Conservation (phyloP, 2,113 vertebrate species). For the Pipra filicauda region DNA sequence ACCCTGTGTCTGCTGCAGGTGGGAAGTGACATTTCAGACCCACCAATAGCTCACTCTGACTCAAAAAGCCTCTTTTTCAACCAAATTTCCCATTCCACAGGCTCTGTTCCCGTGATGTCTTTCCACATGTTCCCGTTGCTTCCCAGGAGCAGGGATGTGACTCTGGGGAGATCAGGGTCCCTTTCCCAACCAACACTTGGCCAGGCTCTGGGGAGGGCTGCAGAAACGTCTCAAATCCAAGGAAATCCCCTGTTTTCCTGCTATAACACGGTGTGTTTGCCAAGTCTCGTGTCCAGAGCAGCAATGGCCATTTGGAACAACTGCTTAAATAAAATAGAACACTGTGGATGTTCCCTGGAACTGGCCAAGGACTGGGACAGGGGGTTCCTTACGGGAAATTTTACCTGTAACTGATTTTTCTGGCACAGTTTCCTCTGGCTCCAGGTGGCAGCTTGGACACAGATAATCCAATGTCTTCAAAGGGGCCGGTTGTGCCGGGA, state of each 20-base stretch:
- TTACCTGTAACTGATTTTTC: neutral
- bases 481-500: accelerated
- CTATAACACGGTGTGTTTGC: accelerated
- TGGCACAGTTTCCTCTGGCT: neutral
- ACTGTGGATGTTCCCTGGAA: accelerated
- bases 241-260: neutral
- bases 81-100: accelerated
- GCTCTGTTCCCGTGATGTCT: accelerated
- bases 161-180: neutral
- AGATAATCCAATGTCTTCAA: accelerated
- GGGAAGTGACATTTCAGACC: neutral
- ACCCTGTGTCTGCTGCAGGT: neutral
- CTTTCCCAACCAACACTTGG: neutral
- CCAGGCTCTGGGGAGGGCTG: neutral
- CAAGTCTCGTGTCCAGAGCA: accelerated
- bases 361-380: accelerated
- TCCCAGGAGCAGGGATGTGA: neutral
- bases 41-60: accelerated
- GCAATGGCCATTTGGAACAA: accelerated
- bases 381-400: accelerated
- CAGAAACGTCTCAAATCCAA: neutral
- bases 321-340: neutral
- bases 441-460: neutral
- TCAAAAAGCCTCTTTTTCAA: neutral
- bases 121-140: neutral